Base-by-base conservation (phyloP, 1,140 invertebrate genomes). In the Aphelinus atriplicis region DNA sequence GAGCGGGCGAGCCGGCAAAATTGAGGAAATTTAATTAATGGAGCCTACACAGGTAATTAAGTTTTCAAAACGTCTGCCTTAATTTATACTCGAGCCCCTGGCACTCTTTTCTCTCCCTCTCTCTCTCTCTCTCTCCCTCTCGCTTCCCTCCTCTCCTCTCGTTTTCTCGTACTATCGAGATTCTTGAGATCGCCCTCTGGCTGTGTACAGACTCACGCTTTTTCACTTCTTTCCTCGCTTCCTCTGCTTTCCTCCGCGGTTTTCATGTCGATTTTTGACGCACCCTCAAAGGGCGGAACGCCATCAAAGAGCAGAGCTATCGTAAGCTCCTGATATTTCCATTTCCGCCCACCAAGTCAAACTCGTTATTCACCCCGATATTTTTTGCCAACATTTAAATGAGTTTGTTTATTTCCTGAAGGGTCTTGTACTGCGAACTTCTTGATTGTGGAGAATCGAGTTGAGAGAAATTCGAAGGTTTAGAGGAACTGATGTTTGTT, bases 21-120 rank as follows among this genome's bases (percentile, higher is more conserved):
- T 86, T 80, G 82, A 82, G 84, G 83, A 82, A 86, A 87, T 86
- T 87, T 87, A 87, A 87, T 87, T 86, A 86, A 86, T 87, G 83
- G 82, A 83, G 83, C 83, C 84, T 86, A 86, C 85, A 84, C 83
- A 83, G 86, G 83, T 87, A 86, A 86, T 87, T 85, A 86, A 87
- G 85, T 87, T 87, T 87, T 86, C 84, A 84, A 84, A 84, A 85
- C 80, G 81, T 83, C 83, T 84, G 81, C 79, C 80, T 85, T 82
- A 82, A 81, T 84, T 81, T 80, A 79, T 67, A 69, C 58, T 70
- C 75, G 60, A 72, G 65, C 69, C 42, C 53, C 60, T 61, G 9
- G 26, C 50, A 10, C 10, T 42, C n/a, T 48, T 4, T 48, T 10
- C 10, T 50, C 1, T 45, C 62, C 1, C 55, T 56, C 5, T 56